phyloP scores from a whole-genome alignment of 1,140 invertebrate genomes.

The Mamestra configurata region DNA sequence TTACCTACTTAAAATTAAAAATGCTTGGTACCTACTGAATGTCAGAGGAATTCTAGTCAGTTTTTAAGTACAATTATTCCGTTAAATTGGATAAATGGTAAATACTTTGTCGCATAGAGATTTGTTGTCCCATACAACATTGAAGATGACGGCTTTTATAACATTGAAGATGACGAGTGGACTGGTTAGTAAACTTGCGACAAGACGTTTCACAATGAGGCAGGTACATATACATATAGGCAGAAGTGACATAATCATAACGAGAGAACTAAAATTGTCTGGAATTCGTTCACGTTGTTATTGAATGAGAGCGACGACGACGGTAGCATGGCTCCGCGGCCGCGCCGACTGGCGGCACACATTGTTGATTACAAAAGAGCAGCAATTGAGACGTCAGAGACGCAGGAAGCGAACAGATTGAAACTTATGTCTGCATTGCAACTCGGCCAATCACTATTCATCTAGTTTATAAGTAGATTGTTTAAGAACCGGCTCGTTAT shows the following conservation, averaged over 20 bases:
- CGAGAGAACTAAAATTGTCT: conserved; percentile 71
- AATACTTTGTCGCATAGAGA: too few relatives aligned
- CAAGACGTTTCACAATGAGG: not conserved
- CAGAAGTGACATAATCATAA: conserved; percentile 63
- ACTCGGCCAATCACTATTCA: conserved; percentile 55
- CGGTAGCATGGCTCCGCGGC: conserved; percentile 60
- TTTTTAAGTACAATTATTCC: not conserved
- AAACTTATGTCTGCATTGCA: conserved; percentile 78
- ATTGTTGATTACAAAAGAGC: conserved; percentile 87
- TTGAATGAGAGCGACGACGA: conserved; percentile 77
- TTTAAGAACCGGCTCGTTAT: conserved; percentile 52
- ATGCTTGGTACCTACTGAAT: not conserved
- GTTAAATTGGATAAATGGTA: too few relatives aligned
- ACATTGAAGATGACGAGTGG: too few relatives aligned
- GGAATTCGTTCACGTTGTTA: conserved; percentile 80
- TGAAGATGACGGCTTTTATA: too few relatives aligned
- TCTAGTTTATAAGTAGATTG: conserved; percentile 55
- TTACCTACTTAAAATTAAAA: not conserved
- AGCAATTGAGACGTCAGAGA: conserved; percentile 83
- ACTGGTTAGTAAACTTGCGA: not conserved
- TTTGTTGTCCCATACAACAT: too few relatives aligned
- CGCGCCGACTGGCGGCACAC: conserved; percentile 78
- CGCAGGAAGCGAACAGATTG: conserved; percentile 81
- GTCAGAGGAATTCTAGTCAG: not conserved
- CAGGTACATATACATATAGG: conserved; percentile 42